phyloP scores from a whole-genome alignment of 2,888 invertebrate species.

The Acrobasis consociella region DNA sequence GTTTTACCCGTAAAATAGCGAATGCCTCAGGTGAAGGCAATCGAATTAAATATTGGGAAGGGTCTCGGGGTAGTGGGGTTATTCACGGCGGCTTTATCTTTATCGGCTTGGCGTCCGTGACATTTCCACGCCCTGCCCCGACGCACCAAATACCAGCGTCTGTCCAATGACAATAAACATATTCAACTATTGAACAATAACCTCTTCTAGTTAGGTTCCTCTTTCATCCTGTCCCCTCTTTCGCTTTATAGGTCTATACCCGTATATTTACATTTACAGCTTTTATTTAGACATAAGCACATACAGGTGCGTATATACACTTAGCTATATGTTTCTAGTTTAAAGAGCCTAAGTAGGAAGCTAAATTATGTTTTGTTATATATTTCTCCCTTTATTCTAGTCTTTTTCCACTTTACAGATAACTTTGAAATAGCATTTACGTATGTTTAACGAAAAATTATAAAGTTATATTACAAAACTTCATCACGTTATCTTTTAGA shows the following conservation, averaged over 20 bases:
- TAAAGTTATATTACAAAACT: too few species aligned
- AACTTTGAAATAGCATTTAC: too few species aligned
- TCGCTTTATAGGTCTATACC: background rate
- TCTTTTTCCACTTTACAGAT: too few species aligned
- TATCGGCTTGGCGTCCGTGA: constrained; percentile 63
- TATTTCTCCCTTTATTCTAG: too few species aligned
- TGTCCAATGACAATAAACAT: constrained; percentile 42
- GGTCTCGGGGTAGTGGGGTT: constrained; percentile 27
- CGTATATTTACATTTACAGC: background rate
- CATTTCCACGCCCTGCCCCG: constrained; percentile 63
- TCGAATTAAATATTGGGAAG: constrained; percentile 30
- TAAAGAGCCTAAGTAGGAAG: too few species aligned
- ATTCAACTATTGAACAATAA: constrained; percentile 29
- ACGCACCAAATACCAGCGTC: constrained; percentile 45
- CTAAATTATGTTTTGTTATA: too few species aligned
- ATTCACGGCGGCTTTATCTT: constrained; percentile 52
- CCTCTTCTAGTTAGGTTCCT: constrained; percentile 6
- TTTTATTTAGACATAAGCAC: too few species aligned
- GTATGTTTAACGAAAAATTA: too few species aligned
- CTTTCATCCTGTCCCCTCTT: background rate
- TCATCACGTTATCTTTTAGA: too few species aligned
- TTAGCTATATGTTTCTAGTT: too few species aligned
- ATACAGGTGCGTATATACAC: too few species aligned
- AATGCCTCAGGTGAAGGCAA: constrained; percentile 17
- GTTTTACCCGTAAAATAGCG: constrained; percentile 26